Evolutionary conservation across 2,888 invertebrate genomes (phyloP).

Genomic region (Lobophora halterata): DNA sequence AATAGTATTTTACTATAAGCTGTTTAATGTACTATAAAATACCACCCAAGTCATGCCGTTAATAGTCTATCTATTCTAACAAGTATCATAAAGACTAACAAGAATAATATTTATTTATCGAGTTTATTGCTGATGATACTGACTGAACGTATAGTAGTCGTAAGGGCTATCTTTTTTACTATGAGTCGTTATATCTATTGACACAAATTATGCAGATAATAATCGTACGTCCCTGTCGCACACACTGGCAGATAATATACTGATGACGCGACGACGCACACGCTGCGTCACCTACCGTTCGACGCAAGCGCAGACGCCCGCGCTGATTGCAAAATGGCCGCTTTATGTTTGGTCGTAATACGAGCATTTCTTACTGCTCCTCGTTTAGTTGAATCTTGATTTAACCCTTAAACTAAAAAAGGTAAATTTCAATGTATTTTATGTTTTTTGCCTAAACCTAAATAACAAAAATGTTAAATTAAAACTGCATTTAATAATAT

Average conservation of each 20-base stretch:
- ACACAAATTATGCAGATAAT: conserved; percentile 12
- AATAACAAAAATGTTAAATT: no score
- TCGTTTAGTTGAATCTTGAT: conserved; percentile 6
- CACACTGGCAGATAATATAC: conserved; percentile 20
- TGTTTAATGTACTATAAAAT: no score
- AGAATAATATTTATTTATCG: no score
- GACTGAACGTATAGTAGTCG: no score
- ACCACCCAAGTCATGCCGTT: no score
- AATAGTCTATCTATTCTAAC: no score
- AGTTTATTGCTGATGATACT: no score
- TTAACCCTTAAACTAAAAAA: no score
- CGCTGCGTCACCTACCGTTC: conserved; percentile 33
- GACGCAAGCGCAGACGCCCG: conserved; percentile 29
- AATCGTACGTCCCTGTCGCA: conserved; percentile 21
- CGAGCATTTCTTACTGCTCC: conserved; percentile 34
- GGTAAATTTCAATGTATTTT: background rate
- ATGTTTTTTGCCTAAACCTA: no score
- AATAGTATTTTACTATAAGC: conserved; percentile 20
- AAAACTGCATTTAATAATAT: no score
- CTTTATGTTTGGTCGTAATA: conserved; percentile 38
- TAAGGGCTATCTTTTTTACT: conserved; percentile 2
- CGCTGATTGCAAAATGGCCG: conserved; percentile 58
- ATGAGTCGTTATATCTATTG: conserved; percentile 12
- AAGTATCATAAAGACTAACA: no score
- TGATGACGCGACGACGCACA: conserved; percentile 34